Evolutionary conservation across 2,113 vertebrate species (phyloP), one percentile per base, ranked within the genome.

Genomic region (Seriola aureovittata): DNA sequence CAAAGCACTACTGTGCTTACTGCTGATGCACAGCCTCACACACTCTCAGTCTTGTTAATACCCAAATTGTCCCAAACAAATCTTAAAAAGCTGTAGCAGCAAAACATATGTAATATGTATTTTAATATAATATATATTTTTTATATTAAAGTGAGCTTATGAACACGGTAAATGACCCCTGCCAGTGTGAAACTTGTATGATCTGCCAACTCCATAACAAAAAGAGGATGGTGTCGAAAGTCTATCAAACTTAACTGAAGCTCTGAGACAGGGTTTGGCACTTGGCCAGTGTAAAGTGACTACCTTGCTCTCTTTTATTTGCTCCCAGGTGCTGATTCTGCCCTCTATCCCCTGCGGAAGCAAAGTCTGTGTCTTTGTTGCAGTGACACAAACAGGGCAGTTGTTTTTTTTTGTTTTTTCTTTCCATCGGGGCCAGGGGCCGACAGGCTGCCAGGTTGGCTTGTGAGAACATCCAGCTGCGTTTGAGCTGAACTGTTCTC

Each of bases 381-480:
- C 57, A 50, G 76, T 66, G 50, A 65, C 54, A 72, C 52, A 84
- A 85, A 86, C 71, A 81, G 58, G 65, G 21, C 68, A 64, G 58
- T 57, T 54, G 60, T 78, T 76, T 72, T 36, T 57, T 38, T 19
- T 50, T 50, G 5, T 17, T 73, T 54, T 54, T 75, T 71, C 40
- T 59, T 68, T 63, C 14, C 29, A 25, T 40, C 57, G 13, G 46
- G n/a, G 42, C 46, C 57, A 25, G 6, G 40, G 25, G 38, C 52
- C 69, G 62, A 67, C 29, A 1, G 57, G 21, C 60, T 79, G 69
- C 38, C 55, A 46, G 32, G 77, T 84, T 40, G 50, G 60, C 62
- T 29, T 57, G 57, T 89, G 86, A 86, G 84, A 92, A 91, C 75
- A 46, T 82, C 82, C 91, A 92, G 85, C 90, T 91, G 91, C 77